phyloP scores from a whole-genome alignment of 2,113 vertebrate genomes.

The Sminthopsis crassicaudata region DNA sequence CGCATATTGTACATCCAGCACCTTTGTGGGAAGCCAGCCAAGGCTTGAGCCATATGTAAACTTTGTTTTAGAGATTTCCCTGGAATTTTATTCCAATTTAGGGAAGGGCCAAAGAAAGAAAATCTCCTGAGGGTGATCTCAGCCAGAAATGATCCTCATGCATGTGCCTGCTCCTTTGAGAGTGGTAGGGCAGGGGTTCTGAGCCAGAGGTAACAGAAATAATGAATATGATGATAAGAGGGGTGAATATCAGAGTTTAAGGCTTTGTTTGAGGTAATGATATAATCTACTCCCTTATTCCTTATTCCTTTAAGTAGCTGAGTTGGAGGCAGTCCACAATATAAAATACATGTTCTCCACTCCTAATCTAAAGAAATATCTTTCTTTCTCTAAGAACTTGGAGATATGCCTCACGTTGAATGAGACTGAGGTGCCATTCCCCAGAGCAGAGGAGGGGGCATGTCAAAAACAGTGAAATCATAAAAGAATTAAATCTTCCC shows the following conservation, averaged over 20 bases:
- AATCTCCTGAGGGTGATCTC: background rate
- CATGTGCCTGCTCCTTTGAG: background rate
- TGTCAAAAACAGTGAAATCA: background rate
- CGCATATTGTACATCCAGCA: background rate
- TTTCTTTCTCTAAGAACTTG: background rate
- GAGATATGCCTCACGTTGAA: background rate
- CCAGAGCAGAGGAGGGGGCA: background rate
- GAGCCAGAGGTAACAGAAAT: background rate
- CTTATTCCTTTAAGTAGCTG: background rate
- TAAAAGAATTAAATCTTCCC: background rate
- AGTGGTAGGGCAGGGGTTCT: background rate
- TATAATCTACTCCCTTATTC: background rate
- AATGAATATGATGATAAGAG: background rate
- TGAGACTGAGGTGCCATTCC: background rate
- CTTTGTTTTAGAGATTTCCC: background rate
- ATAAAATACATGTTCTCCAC: background rate
- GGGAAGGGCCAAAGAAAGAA: background rate
- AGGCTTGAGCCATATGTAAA: background rate
- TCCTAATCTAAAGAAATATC: background rate
- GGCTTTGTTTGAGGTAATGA: background rate
- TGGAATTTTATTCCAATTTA: background rate
- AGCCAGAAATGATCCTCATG: background rate
- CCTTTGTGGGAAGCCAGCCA: background rate
- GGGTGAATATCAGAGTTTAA: background rate
- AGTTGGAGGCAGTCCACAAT: background rate